Base-by-base conservation (phyloP, 2,797 vertebrate species). In the Taeniopygia guttata region DNA sequence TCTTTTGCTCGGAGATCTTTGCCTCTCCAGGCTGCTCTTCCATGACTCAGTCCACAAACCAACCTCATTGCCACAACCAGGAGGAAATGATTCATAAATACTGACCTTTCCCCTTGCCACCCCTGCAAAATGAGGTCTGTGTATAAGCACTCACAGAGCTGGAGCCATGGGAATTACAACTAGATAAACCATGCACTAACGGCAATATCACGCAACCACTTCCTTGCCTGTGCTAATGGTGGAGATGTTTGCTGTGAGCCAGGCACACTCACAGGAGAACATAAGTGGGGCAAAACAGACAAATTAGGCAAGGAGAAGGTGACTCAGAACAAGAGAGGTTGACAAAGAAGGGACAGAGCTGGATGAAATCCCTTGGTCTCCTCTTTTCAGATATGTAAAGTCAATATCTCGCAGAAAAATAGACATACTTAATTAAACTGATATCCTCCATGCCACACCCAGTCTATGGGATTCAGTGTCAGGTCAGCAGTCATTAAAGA, bases 1-100 rank as follows among this genome's bases (percentile, higher is more conserved):
- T 82, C 90, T 94, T 95, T 77, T 72, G 16, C 78, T 82, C 20
- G 30, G 78, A 96, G 91, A 95, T 80, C 8, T 5, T 88, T 42
- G 43, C 80, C 63, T 26, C 92, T 97, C 91, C 27, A 27, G 76
- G 90, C 94, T 95, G 81, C 94, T 94, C 94, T 84, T 89, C 88
- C 55, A 62, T 98, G 97, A 98, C 95, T 98, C 98, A 98, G 79
- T 87, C 90, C 13, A 4, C 94, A 97, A 97, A 96, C 89, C 94
- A 97, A 96, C 76, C 80, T 94, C 68, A 74, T 92, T 96, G 80
- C 95, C 72, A 91, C 95, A 96, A 89, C 60, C 87, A 94, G 97
- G 95, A 98, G 97, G 97, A 98, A 98, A 97, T 98, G 97, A 98
- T 97, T 98, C 97, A 98, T 94, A 93, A 96, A 62, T 66, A 72